Evolutionary conservation across 2,113 vertebrate species (phyloP).

Genomic region (Catharus minimus): DNA sequence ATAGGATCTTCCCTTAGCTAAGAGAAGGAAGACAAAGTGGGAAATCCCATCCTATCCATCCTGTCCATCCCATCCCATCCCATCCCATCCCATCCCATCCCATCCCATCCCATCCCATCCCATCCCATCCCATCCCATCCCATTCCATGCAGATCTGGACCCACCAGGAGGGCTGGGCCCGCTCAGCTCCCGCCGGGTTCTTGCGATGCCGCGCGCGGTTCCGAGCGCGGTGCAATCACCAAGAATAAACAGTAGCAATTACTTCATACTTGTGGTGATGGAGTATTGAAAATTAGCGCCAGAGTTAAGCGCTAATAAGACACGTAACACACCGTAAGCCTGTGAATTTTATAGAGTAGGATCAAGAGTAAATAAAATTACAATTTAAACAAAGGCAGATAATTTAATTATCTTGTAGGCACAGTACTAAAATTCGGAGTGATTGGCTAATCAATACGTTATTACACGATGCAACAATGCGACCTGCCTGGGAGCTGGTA

Average conservation of each 20-base stretch:
- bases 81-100: neutral
- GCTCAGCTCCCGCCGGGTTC: fast-evolving
- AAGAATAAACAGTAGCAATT: slow-evolving; percentile 39
- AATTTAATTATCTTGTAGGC: slow-evolving; percentile 73
- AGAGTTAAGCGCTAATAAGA: neutral
- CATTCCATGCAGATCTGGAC: neutral
- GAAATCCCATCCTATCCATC: neutral
- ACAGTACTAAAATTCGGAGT: slow-evolving; percentile 67
- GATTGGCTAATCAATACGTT: slow-evolving; percentile 61
- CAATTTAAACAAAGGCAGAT: slow-evolving; percentile 71
- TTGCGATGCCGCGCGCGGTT: fast-evolving
- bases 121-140: neutral
- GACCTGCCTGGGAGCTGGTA: neutral
- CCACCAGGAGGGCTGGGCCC: neutral
- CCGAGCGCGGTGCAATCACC: neutral
- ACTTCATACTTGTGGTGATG: neutral
- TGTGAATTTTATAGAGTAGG: slow-evolving; percentile 31
- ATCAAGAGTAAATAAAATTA: slow-evolving; percentile 74
- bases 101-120: neutral
- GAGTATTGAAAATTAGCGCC: slow-evolving; percentile 24
- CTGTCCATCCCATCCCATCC: too few relatives aligned
- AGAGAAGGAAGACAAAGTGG: neutral
- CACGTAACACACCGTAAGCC: neutral
- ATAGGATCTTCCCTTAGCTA: neutral
- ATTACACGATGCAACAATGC: neutral